Evolutionary conservation across 35 echinoderm and acorn worm genomes (phyloP).

Genomic region (Ophioderma brevispina): DNA sequence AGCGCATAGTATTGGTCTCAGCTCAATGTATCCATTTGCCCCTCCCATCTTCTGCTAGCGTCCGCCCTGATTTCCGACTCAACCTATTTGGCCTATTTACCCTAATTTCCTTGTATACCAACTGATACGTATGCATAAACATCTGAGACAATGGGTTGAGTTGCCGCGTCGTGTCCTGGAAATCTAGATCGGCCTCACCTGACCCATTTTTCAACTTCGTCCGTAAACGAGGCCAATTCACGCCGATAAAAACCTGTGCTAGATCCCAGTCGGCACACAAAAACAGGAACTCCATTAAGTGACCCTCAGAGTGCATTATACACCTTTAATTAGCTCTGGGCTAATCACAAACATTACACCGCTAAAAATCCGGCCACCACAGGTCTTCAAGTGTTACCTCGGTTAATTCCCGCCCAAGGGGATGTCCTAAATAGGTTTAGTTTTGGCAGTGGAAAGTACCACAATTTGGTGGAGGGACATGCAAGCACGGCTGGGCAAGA

Average conservation of each 20-base stretch:
- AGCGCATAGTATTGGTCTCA: too few species aligned
- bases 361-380: neutral
- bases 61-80: neutral
- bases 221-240: neutral
- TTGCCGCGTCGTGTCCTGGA: conserved; percentile 2
- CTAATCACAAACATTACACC: conserved; percentile 5
- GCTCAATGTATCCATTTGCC: too few species aligned
- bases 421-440: neutral
- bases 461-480: neutral
- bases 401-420: neutral
- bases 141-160: neutral
- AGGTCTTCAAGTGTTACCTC: neutral
- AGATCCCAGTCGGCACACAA: neutral
- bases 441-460: neutral
- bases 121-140: conserved; percentile 10
- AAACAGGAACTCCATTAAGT: conserved; percentile 1
- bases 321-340: neutral
- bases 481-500: neutral
- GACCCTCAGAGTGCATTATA: neutral
- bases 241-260: neutral
- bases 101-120: neutral
- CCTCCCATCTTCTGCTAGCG: too few species aligned
- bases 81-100: neutral
- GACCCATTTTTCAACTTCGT: neutral
- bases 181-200: conserved; percentile 12